Conservation (phyloP, 1,140 invertebrate genomes). For the Frieseomelitta varia region DNA sequence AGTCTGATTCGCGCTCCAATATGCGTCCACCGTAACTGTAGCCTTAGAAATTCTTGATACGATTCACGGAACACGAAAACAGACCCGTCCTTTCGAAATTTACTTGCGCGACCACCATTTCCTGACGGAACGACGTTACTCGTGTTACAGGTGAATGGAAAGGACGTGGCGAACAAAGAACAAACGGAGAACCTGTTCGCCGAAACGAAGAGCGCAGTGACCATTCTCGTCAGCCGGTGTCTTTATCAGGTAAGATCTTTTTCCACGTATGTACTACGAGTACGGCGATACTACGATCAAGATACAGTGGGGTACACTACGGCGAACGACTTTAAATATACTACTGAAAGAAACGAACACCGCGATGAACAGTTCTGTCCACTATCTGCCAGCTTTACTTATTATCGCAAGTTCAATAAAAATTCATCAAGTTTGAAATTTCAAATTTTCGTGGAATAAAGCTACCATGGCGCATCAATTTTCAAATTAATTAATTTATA, state of each 20-base stretch:
- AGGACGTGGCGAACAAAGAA: constrained; percentile 83
- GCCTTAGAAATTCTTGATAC: too few species aligned
- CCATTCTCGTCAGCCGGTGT: constrained; percentile 84
- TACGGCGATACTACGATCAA: not conserved
- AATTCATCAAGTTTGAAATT: too few species aligned
- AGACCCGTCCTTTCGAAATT: not conserved
- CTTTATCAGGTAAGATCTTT: constrained; percentile 80
- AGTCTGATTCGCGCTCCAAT: too few species aligned
- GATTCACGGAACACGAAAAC: too few species aligned
- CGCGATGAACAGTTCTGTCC: not conserved
- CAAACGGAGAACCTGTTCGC: constrained; percentile 83
- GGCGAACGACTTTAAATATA: not conserved
- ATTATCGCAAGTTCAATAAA: too few species aligned
- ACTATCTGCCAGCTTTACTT: not conserved
- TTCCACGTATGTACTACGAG: not conserved
- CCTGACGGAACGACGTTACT: not conserved
- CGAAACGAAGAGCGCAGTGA: constrained; percentile 82
- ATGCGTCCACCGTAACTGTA: too few species aligned
- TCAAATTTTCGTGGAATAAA: too few species aligned
- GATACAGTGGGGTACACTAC: not conserved
- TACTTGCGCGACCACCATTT: not conserved
- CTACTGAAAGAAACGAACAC: not conserved
- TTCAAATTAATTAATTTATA: too few species aligned
- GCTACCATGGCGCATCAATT: too few species aligned
- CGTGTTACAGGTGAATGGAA: constrained; percentile 81